Conservation (phyloP, 2,113 vertebrate species). For the Nipponia nippon region DNA sequence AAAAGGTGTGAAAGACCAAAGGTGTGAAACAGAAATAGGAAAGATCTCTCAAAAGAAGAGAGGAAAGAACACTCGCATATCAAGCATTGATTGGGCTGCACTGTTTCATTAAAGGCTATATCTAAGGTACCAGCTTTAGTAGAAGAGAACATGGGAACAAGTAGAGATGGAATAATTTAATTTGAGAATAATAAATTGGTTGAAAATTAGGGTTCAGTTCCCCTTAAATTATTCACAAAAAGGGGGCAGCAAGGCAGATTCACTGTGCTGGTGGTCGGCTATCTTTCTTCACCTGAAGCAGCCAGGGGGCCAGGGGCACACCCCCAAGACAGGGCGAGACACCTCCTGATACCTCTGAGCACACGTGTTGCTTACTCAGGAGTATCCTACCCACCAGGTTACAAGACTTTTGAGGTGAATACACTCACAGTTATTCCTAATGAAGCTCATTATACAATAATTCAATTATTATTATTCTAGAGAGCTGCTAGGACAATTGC, state of each 20-base stretch:
- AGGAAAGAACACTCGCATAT: background rate
- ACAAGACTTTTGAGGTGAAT: background rate
- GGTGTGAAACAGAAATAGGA: background rate
- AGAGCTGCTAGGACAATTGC: background rate
- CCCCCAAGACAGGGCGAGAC: fast-evolving
- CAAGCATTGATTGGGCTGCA: background rate
- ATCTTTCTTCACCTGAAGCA: background rate
- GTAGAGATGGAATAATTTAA: background rate
- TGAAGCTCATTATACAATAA: background rate
- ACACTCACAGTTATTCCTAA: background rate
- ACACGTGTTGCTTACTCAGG: background rate
- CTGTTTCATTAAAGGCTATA: background rate
- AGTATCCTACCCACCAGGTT: background rate
- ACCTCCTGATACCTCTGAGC: background rate
- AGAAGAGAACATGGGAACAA: background rate
- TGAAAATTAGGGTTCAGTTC: background rate
- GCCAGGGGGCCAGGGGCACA: fast-evolving
- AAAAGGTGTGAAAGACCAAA: background rate
- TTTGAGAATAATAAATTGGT: background rate
- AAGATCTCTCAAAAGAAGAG: background rate
- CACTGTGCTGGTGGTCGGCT: fast-evolving
- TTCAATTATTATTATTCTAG: background rate
- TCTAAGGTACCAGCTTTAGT: background rate
- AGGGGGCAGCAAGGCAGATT: fast-evolving
- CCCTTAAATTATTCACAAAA: background rate